Evolutionary conservation across 2,113 vertebrate genomes (phyloP).

Genomic region (Albula goreensis): DNA sequence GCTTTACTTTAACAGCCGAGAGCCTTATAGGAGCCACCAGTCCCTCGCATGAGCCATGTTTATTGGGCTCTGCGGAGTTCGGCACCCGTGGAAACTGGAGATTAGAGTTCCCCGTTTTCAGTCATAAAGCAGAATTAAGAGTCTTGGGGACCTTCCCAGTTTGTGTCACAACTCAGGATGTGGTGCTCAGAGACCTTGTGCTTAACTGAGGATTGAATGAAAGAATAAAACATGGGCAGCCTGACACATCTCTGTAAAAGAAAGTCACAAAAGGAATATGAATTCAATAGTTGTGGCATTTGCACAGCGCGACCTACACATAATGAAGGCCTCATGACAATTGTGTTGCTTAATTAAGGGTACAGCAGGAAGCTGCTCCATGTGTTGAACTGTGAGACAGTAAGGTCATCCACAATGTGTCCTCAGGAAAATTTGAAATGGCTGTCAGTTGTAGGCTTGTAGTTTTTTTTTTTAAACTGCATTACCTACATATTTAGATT

Average conservation of each 20-base stretch:
- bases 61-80: conserved; percentile 28
- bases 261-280: neutral
- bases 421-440: neutral
- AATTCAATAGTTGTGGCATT: neutral
- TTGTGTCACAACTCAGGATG: conserved; percentile 25
- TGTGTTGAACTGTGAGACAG: neutral
- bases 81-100: conserved; percentile 25
- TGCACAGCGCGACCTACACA: neutral
- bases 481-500: no score
- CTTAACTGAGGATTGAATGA: neutral
- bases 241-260: neutral
- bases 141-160: conserved; percentile 31
- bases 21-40: conserved; percentile 35
- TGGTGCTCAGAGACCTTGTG: neutral
- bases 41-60: conserved; percentile 35
- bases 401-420: neutral
- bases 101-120: conserved; percentile 33
- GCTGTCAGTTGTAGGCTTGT: no score
- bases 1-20: conserved; percentile 47
- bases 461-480: no score
- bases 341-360: neutral
- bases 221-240: neutral
- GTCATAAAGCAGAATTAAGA: conserved; percentile 38
- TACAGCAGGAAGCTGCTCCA: neutral
- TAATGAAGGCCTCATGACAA: neutral